Conservation (phyloP, 2,113 vertebrate genomes). For the Emydura subglobosa region DNA sequence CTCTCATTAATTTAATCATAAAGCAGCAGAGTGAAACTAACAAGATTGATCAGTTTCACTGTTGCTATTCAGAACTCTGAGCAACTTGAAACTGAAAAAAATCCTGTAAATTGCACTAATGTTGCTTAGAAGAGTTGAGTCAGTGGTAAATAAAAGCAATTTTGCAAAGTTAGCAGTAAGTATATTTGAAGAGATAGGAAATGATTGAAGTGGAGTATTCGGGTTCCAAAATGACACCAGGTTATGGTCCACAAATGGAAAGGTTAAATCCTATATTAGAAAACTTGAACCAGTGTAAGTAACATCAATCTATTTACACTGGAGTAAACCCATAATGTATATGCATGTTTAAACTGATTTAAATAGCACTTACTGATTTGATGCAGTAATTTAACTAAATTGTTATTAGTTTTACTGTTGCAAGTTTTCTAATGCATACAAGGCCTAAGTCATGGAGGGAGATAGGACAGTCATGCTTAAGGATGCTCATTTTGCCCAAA, state of each 20-base stretch:
- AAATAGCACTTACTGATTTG: not conserved
- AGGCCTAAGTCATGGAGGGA: no score
- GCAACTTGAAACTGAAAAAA: not conserved
- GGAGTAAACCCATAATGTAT: not conserved
- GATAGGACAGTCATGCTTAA: no score
- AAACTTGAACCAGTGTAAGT: not conserved
- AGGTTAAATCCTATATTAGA: not conserved
- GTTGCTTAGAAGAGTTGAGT: not conserved
- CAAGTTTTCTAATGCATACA: no score
- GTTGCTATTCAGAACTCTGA: not conserved
- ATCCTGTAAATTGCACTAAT: not conserved
- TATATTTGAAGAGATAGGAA: not conserved
- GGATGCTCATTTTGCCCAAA: not conserved
- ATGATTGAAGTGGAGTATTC: not conserved
- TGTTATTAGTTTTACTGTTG: no score
- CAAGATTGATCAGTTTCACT: not conserved
- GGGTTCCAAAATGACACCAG: not conserved
- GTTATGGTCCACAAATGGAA: not conserved
- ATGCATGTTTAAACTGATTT: not conserved
- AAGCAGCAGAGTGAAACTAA: not conserved
- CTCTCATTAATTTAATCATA: not conserved
- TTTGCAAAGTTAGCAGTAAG: not conserved
- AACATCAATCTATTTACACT: not conserved
- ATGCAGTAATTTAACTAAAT: not conserved
- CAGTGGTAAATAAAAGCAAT: not conserved